Evolutionary conservation across 1,140 invertebrate genomes (phyloP).

Genomic region (Trachymyrmex septentrionalis): DNA sequence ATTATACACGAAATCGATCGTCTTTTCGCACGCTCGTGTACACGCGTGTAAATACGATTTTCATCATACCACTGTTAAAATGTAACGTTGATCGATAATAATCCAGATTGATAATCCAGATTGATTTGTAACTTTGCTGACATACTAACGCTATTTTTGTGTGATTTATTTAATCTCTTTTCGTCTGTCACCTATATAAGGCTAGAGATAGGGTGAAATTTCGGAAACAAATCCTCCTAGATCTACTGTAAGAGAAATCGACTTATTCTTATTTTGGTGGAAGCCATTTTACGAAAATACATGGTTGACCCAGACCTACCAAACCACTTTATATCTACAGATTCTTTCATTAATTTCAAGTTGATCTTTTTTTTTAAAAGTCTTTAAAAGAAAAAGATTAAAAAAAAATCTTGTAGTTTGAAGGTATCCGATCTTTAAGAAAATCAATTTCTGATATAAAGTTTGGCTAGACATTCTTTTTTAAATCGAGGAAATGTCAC

Average conservation of each 20-base stretch:
- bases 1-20: constrained; percentile 26
- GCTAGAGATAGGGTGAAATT: constrained; percentile 15
- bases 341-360: neutral
- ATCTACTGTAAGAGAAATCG: neutral
- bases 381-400: no score
- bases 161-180: constrained; percentile 8
- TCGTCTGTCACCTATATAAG: neutral
- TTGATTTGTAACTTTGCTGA: constrained; percentile 49
- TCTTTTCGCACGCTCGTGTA: neutral
- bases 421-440: neutral
- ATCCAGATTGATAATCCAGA: constrained; percentile 59
- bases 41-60: neutral
- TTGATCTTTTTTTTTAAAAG: neutral
- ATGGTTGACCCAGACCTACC: neutral
- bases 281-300: constrained; percentile 2
- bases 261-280: constrained; percentile 7
- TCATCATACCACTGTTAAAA: constrained; percentile 22
- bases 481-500: constrained; percentile 11
- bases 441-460: constrained; percentile 15
- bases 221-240: constrained; percentile 10
- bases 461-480: neutral
- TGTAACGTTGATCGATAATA: constrained; percentile 63
- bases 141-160: constrained; percentile 48
- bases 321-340: constrained; percentile 24
- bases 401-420: neutral